Evolutionary conservation across 2,797 vertebrate species (phyloP), one percentile per base, ranked within the genome.

Genomic region (Chlorospingus flavigularis): DNA sequence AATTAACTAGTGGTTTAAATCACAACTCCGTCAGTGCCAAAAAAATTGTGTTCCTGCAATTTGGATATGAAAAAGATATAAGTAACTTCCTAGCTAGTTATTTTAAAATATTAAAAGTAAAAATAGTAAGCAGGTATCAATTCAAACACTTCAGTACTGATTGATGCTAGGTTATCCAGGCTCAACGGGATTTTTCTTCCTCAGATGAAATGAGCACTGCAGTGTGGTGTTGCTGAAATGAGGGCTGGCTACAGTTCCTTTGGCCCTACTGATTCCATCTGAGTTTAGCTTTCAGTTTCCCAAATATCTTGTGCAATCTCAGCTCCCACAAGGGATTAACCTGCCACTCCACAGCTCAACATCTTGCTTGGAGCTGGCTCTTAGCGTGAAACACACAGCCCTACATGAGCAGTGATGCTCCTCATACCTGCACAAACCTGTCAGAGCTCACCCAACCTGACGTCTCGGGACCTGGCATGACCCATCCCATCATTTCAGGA

Each of bases 391-490:
- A 70, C 25, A 23, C 48, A 26, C 26, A 90, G 51, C 75, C 75
- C 67, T 57, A 13, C 51, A 7, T 0, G 2, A 23, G 21, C 3
- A 3, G 17, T 0, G 8, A 58, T 66, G 39, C 19, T 93, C n/a
- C 60, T 86, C 1, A 0, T 18, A 50, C 88, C 40, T 18, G 47
- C 43, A 66, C 30, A 45, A 37, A 85, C 63, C 85, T 7, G 1
- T 10, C 4, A 5, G 33, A 85, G 35, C 39, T 72, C 78, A 75
- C 54, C 12, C 3, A 8, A 13, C 13, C 19, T 0, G 0, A n/a
- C 0, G 0, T 30, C 45, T 63, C 5, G 1, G 6, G 10, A 58
- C 39, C 53, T 55, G 77, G 15, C 2, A 1, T 25, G 58, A 82
- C 63, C 35, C 55, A 55, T 74, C 31, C 17, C n/a, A n/a, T 72